Evolutionary conservation across 2,888 invertebrate genomes (phyloP), one percentile per base, ranked within the genome.

Genomic region (Tipula lateralis): DNA sequence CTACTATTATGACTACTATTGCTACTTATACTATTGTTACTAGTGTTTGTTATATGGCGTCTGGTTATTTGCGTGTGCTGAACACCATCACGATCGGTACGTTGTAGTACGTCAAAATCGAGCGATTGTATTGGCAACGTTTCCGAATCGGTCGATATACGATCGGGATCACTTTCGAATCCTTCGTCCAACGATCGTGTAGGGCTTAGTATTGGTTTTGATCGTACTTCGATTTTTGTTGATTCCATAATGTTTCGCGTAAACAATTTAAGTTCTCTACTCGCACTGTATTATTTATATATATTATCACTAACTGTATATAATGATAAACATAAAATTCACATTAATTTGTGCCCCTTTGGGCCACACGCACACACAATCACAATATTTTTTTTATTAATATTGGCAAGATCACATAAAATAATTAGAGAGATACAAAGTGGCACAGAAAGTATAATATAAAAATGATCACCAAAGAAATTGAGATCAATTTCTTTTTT

Each of bases 91-190:
- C 87, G 87, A 87, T 87, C 86, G 84, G 87, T 86, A 29, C 87
- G 86, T 84, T 87, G 87, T 84, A 86, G 85, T 84, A 87, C 85
- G 86, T 87, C 87, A 85, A 87, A 87, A 85, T 86, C 85, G 86
- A 86, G 80, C 81, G 84, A 32, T 85, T 85, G 30, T 84, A 86
- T 86, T 86, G 87, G 87, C 84, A 86, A 85, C 87, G 90, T 90
- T 88, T 90, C 90, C 85, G 90, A 90, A 88, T 90, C 90, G 39
- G 90, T 90, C 86, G 90, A 90, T 87, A 90, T 88, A 86, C 90
- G 90, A 89, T 90, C 90, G 87, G 90, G 90, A 89, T 90, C 90
- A 88, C 90, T 90, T 89, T 90, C 90, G 87, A 90, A 90, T 87
- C 90, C 90, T 88, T 90, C 90, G 85, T 90, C 90, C 85, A 90